phyloP scores from a whole-genome alignment of 2,797 vertebrate genomes.

The Anolis apletophallus region DNA sequence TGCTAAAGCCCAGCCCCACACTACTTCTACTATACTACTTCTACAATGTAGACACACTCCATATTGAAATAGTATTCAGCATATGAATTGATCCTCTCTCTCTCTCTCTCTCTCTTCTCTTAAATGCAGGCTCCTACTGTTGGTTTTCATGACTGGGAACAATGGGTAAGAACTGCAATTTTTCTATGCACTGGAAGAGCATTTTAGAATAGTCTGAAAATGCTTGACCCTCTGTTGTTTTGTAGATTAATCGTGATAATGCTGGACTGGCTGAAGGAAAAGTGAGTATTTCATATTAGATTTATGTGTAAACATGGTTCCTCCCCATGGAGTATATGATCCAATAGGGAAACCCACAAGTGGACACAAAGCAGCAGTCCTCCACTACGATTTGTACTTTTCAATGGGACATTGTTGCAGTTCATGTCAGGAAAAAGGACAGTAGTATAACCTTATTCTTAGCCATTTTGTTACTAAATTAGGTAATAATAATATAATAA shows the following conservation, averaged over 20 bases:
- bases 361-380: background rate
- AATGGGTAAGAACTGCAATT: background rate
- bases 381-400: background rate
- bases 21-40: too few relatives aligned
- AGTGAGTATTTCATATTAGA: background rate
- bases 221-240: background rate
- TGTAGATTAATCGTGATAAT: background rate
- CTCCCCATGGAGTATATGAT: background rate
- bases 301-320: background rate
- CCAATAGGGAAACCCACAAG: background rate
- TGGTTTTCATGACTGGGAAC: background rate
- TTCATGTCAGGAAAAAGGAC: background rate
- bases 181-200: background rate
- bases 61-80: too few relatives aligned
- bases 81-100: too few relatives aligned
- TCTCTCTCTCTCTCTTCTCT: background rate
- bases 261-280: background rate
- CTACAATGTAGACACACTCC: too few relatives aligned
- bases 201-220: background rate
- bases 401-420: background rate
- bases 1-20: too few relatives aligned
- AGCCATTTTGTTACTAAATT: too few relatives aligned
- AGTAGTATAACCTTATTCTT: background rate
- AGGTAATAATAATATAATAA: too few relatives aligned
- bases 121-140: background rate